These are phyloP conservation scores for Corythornis vintsioides DNA, from an alignment of 2,113 vertebrate genomes.

Conservation along the genomic window DNA sequence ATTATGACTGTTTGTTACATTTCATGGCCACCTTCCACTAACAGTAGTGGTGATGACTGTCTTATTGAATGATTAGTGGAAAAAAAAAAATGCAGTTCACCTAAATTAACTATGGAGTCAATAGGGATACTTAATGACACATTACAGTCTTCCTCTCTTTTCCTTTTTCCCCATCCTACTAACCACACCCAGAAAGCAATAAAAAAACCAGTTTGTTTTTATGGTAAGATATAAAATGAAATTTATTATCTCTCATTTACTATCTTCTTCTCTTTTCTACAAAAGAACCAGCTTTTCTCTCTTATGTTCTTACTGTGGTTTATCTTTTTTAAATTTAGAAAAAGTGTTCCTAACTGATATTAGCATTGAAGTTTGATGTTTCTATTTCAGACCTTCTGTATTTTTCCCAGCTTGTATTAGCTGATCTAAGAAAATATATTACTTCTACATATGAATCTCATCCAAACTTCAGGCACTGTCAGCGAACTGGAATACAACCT, in stretches of 20 bases:
- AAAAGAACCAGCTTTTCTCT: background rate
- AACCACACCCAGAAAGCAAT: background rate
- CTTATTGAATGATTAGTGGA: background rate
- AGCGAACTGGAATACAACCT: background rate
- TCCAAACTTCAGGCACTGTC: background rate
- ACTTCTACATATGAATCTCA: background rate
- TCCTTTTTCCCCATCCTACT: background rate
- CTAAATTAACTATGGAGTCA: background rate
- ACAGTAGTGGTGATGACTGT: background rate
- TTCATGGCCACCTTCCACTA: background rate
- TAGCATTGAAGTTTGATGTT: background rate
- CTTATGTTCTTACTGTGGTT: background rate
- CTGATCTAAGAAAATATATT: slow-evolving; percentile 14
- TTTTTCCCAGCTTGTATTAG: background rate
- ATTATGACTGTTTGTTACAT: background rate
- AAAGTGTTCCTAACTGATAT: background rate
- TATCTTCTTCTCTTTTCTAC: background rate
- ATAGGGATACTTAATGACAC: background rate
- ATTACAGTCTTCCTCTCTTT: background rate
- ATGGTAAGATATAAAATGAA: background rate
- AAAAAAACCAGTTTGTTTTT: background rate
- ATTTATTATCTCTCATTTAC: background rate
- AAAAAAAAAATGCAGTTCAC: background rate
- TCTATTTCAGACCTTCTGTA: background rate
- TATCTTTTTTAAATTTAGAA: background rate